phyloP scores from a whole-genome alignment of 2,113 vertebrate genomes.

The Stercorarius parasiticus region DNA sequence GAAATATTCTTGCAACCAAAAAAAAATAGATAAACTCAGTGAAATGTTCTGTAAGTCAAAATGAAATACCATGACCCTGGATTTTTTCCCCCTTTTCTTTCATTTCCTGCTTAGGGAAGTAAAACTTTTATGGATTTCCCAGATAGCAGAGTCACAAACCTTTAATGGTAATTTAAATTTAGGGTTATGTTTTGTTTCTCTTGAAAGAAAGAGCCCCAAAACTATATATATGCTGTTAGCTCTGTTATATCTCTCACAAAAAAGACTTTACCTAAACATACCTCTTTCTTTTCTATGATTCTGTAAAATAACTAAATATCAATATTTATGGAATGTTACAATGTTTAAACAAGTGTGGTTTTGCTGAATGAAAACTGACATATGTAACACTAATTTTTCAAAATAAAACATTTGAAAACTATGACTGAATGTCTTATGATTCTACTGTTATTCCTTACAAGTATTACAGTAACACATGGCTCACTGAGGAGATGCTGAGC shows the following conservation, averaged over 20 bases:
- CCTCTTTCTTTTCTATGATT: neutral
- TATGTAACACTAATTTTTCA: neutral
- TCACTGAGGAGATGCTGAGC: neutral
- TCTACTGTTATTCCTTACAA: neutral
- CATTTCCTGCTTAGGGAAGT: neutral
- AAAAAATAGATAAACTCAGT: neutral
- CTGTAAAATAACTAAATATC: neutral
- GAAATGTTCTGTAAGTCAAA: neutral
- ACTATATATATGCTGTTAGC: neutral
- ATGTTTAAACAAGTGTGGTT: neutral
- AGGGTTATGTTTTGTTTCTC: neutral
- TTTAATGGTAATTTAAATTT: neutral
- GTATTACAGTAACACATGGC: neutral
- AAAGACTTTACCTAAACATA: neutral
- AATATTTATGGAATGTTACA: neutral
- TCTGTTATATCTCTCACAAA: neutral
- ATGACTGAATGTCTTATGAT: neutral
- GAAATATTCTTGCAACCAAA: neutral
- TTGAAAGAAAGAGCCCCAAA: neutral
- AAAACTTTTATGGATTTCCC: neutral
- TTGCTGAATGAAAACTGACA: neutral
- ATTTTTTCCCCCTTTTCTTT: neutral
- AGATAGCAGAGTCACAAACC: neutral
- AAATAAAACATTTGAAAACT: conserved; percentile 36
- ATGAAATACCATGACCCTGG: neutral